Percentiles rank a stretch among this genome's conserved stretches.
Evolutionary conservation across 2,113 vertebrate species (phyloP).

Genomic region (Entomyzon cyanotis): DNA sequence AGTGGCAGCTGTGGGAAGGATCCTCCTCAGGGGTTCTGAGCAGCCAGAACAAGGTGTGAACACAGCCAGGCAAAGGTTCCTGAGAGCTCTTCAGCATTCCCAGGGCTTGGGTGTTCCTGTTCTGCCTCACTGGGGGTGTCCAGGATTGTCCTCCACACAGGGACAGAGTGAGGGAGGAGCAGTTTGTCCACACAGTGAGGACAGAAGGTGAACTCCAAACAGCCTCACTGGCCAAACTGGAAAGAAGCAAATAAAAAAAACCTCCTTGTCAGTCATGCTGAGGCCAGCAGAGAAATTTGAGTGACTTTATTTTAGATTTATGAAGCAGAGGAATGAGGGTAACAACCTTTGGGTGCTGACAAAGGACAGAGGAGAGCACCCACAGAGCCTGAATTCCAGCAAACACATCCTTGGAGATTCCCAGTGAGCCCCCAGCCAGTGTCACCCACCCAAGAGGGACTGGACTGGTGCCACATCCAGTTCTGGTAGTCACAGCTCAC

Average conservation of each 20-base stretch:
- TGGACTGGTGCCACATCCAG: neutral
- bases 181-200: fast-evolving
- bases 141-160: fast-evolving
- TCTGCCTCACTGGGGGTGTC: neutral
- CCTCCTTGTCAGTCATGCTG: neutral
- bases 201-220: neutral
- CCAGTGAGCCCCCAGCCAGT: neutral
- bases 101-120: neutral
- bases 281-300: neutral
- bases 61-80: neutral
- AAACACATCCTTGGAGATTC: neutral
- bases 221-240: neutral
- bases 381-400: neutral
- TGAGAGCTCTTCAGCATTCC: neutral
- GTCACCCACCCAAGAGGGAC: neutral
- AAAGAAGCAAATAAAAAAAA: neutral
- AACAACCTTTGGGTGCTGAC: neutral
- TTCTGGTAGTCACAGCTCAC: neutral
- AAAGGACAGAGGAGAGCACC: neutral
- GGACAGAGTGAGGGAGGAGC: neutral
- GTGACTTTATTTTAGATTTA: neutral
- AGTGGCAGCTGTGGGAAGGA: neutral
- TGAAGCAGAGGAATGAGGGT: neutral
- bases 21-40: neutral
- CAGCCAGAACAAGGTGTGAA: neutral